Conservation (phyloP, 2,113 vertebrate genomes). For the Telmatochromis sp. region DNA sequence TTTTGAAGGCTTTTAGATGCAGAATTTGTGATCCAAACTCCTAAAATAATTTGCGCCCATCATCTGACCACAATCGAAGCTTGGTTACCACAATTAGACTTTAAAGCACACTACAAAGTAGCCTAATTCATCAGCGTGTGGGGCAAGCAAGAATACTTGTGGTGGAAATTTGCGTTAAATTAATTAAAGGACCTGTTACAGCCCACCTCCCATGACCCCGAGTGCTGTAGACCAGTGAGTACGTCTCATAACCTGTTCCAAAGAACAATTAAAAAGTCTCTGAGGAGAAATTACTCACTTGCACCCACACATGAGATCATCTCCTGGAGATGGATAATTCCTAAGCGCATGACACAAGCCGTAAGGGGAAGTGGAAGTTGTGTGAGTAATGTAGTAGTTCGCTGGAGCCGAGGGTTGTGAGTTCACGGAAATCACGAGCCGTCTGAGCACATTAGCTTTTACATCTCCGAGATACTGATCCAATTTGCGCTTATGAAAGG, state of each 20-base stretch:
- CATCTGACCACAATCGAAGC: background rate
- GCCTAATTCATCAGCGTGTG: background rate
- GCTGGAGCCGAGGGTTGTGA: constrained; percentile 8
- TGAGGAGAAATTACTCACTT: constrained; percentile 40
- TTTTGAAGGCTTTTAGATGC: background rate
- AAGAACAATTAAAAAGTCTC: constrained; percentile 41
- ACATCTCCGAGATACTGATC: constrained; percentile 52
- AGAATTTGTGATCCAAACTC: background rate
- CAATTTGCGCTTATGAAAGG: constrained; percentile 57
- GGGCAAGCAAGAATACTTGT: background rate
- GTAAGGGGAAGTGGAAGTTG: constrained; percentile 50
- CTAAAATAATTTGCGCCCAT: background rate
- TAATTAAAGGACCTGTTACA: background rate
- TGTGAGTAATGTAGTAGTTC: constrained; percentile 41
- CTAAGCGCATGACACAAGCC: constrained; percentile 26
- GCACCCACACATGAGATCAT: constrained; percentile 59
- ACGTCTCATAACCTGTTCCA: background rate
- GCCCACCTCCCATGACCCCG: background rate
- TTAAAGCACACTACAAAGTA: background rate
- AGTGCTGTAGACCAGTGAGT: background rate
- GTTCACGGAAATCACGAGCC: constrained; percentile 39
- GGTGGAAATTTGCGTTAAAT: background rate
- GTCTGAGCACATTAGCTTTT: constrained; percentile 46
- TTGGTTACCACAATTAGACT: background rate
- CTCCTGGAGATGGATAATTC: constrained; percentile 27